Conservation (phyloP, 2,888 invertebrate genomes). For the Macrophya alboannulata region DNA sequence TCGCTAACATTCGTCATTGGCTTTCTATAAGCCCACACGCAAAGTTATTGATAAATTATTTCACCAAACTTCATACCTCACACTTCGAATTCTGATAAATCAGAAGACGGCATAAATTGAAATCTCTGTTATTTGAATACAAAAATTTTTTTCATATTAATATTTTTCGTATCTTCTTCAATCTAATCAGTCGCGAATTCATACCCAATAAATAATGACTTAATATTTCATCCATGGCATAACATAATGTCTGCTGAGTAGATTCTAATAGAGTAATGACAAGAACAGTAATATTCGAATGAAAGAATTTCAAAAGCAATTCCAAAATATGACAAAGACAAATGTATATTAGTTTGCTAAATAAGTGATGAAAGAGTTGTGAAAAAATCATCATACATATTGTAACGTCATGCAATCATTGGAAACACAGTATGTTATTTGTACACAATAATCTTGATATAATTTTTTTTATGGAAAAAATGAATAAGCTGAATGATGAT, state of each 20-base stretch:
- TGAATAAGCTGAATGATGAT: neutral
- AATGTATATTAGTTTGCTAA: neutral
- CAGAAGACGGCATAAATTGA: neutral
- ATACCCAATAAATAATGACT: neutral
- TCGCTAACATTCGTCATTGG: neutral
- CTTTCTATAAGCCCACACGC: neutral
- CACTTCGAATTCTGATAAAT: neutral
- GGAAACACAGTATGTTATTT: neutral
- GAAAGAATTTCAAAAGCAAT: neutral
- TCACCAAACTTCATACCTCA: neutral
- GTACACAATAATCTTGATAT: neutral
- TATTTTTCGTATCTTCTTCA: neutral
- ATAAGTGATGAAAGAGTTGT: neutral
- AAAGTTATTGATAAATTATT: neutral
- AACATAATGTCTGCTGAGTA: neutral
- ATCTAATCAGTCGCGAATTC: neutral
- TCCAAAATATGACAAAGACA: neutral
- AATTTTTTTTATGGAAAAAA: neutral
- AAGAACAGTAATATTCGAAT: neutral
- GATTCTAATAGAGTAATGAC: neutral
- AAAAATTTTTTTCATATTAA: neutral
- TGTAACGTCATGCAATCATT: neutral
- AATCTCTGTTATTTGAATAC: constrained; percentile 4
- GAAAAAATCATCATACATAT: neutral
- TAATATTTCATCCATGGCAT: neutral